phyloP scores from a whole-genome alignment of 2,888 invertebrate genomes.

The Cryptocephalus moraei region DNA sequence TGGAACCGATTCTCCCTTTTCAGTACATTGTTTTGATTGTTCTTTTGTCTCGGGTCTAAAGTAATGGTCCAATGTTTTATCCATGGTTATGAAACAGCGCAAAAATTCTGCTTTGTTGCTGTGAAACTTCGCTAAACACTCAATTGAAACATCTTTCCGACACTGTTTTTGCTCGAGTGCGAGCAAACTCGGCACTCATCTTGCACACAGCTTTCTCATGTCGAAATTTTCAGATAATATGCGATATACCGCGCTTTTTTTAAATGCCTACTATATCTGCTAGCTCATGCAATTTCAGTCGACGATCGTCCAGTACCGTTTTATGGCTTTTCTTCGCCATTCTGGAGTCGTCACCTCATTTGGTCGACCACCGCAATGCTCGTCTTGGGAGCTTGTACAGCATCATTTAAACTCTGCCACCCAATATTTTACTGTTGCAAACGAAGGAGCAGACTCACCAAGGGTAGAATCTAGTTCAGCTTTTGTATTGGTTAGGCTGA shows the following conservation, averaged over 20 bases:
- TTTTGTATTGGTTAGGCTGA: neutral
- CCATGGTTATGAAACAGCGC: constrained; percentile 10
- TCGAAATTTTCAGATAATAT: constrained; percentile 14
- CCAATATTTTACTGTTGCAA: constrained; percentile 11
- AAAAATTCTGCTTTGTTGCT: constrained; percentile 17
- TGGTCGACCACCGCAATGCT: constrained; percentile 9
- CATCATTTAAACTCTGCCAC: too few relatives aligned
- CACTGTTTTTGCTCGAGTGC: constrained; percentile 12
- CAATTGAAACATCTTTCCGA: constrained; percentile 11
- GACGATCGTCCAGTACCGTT: constrained; percentile 14
- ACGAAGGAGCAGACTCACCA: neutral
- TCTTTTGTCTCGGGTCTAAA: constrained; percentile 21
- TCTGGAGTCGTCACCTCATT: constrained; percentile 15
- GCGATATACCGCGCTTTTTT: constrained; percentile 6
- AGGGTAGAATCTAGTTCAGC: constrained; percentile 1
- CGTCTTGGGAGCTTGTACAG: too few relatives aligned
- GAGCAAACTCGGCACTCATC: constrained; percentile 19
- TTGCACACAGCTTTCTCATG: constrained; percentile 17
- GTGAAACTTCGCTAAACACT: constrained; percentile 16
- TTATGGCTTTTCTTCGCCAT: constrained; percentile 17
- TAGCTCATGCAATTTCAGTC: constrained; percentile 14
- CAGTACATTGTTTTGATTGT: constrained; percentile 19
- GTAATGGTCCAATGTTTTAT: constrained; percentile 23
- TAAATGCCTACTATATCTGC: constrained; percentile 15
- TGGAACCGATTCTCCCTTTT: constrained; percentile 16